Evolutionary conservation across 2,113 vertebrate species (phyloP).

Genomic region (Emydocephalus ijimae): DNA sequence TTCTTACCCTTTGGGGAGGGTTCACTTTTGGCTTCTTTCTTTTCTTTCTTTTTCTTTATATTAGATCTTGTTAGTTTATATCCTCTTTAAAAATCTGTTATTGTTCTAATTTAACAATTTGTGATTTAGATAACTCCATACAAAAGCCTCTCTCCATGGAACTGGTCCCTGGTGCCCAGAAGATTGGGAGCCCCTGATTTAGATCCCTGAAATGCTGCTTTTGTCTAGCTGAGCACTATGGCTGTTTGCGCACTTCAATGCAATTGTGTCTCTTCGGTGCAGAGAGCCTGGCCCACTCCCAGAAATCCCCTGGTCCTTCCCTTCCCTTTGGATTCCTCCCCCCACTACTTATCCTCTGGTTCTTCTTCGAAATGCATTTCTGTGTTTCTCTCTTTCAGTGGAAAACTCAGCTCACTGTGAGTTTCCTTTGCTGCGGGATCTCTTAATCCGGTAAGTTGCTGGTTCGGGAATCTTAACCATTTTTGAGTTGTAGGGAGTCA

Average conservation of each 20-base stretch:
- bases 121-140: no score
- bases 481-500: neutral
- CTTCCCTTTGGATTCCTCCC: neutral
- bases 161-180: no score
- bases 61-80: neutral
- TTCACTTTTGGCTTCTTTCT: neutral
- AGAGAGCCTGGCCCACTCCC: neutral
- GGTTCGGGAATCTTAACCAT: rapidly evolving
- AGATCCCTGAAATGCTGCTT: neutral
- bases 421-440: slow-evolving; percentile 86
- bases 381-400: slow-evolving; percentile 71
- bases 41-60: neutral
- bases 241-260: neutral
- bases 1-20: neutral
- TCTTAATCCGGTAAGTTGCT: slow-evolving; percentile 87
- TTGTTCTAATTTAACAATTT: neutral
- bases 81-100: neutral
- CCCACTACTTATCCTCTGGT: no score
- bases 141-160: no score
- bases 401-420: slow-evolving; percentile 91
- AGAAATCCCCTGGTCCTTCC: no score
- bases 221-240: neutral
- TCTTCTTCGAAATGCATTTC: neutral
- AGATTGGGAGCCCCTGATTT: no score
- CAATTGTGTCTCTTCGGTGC: neutral